These are phyloP conservation scores for Drosophila buzzatii DNA, from an alignment of 2,888 invertebrate genomes.

Conservation along the genomic window DNA sequence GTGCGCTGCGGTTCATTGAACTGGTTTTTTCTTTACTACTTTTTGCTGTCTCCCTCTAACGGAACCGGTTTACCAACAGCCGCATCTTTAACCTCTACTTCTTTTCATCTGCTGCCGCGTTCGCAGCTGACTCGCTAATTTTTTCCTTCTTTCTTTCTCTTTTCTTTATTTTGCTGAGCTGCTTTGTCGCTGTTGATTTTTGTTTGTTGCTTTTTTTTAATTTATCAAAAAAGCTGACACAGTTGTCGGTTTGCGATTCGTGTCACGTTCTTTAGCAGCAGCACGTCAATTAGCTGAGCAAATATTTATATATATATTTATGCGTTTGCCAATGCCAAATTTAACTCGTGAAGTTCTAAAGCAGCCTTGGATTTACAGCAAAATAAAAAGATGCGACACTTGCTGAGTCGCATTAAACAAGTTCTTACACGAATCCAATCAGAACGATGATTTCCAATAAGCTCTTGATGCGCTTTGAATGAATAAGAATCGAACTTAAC, in stretches of 20 bases:
- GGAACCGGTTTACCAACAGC: conserved; percentile 49
- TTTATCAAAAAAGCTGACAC: conserved; percentile 42
- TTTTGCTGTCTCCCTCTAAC: conserved; percentile 38
- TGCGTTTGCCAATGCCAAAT: conserved; percentile 17
- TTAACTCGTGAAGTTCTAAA: conserved; percentile 2
- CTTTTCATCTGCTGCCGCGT: not conserved
- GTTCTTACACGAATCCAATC: not conserved
- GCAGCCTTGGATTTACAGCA: conserved; percentile 12
- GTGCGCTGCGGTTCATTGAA: conserved; percentile 61
- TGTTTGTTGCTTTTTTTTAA: conserved; percentile 11
- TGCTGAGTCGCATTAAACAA: not conserved
- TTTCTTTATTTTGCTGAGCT: conserved; percentile 17
- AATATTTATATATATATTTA: conserved; percentile 28
- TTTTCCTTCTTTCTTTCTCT: conserved; percentile 13
- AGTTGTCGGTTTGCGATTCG: conserved; percentile 19
- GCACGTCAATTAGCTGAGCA: conserved; percentile 50
- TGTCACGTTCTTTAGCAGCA: conserved; percentile 53
- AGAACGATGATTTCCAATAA: not conserved
- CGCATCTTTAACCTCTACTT: conserved; percentile 1
- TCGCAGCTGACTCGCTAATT: conserved; percentile 29
- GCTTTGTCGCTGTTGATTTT: conserved; percentile 8
- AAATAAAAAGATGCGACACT: not conserved
- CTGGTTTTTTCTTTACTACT: conserved; percentile 49
- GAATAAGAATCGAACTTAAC: not conserved
- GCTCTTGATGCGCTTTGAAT: not conserved